Evolutionary conservation across 2,113 vertebrate species (phyloP).

Genomic region (Neolamprologus devosi): DNA sequence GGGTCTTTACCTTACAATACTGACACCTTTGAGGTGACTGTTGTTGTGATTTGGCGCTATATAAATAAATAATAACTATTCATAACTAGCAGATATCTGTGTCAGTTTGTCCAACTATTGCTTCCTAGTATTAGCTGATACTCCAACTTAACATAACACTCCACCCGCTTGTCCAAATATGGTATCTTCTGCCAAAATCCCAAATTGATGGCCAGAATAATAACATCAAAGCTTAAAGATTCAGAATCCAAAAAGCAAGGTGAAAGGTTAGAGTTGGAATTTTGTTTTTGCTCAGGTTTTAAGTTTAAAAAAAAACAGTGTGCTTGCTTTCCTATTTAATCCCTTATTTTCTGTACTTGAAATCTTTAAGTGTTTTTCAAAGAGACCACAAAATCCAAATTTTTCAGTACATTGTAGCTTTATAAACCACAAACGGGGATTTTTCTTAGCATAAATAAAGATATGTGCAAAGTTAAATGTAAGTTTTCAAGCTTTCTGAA

Average conservation of each 20-base stretch:
- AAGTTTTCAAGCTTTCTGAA: not conserved
- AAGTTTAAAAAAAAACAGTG: not conserved
- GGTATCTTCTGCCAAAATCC: not conserved
- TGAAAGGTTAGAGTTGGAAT: not conserved
- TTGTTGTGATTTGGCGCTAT: not conserved
- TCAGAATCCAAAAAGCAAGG: not conserved
- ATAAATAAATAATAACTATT: not conserved
- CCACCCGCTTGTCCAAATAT: not conserved
- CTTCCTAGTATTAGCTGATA: not conserved
- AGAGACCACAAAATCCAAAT: not conserved
- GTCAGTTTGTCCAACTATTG: not conserved
- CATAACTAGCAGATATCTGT: not conserved
- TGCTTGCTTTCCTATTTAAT: not conserved
- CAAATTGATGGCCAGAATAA: not conserved
- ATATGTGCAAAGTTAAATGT: not conserved
- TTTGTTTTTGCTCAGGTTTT: not conserved
- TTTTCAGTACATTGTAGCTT: not conserved
- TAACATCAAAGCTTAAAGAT: not conserved
- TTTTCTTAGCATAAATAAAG: not conserved
- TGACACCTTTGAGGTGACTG: not conserved
- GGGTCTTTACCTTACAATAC: not conserved
- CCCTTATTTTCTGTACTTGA: not conserved
- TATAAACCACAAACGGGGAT: not conserved
- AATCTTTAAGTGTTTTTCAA: not conserved
- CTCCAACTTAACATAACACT: not conserved